Evolutionary conservation across 2,888 invertebrate genomes (phyloP).

Genomic region (Leptinotarsa tumamoca): DNA sequence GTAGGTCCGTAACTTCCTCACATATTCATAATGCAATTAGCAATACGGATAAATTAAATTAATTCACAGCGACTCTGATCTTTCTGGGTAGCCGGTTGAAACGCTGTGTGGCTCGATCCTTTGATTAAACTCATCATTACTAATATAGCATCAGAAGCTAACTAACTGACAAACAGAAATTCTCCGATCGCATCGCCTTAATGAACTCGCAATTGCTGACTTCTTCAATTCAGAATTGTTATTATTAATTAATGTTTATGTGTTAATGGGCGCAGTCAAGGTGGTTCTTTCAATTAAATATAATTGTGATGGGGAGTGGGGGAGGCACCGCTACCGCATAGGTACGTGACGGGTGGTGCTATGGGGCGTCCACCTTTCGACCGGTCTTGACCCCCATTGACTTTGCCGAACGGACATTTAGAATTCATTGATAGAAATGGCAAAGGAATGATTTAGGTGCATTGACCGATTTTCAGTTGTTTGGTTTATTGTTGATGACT

Average conservation of each 20-base stretch:
- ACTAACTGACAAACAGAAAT: conserved; percentile 9
- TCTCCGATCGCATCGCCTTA: conserved; percentile 4
- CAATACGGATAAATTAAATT: not conserved
- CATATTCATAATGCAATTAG: conserved; percentile 2
- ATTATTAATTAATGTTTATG: conserved; percentile 21
- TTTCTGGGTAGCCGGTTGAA: not conserved
- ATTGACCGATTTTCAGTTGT: not conserved
- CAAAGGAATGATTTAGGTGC: not conserved
- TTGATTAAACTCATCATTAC: conserved; percentile 12
- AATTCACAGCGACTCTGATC: not conserved
- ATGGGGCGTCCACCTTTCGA: conserved; percentile 14
- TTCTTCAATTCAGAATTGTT: conserved; percentile 17
- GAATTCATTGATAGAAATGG: not conserved
- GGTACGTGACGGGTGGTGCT: not conserved
- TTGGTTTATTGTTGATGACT: not conserved
- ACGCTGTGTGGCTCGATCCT: conserved; percentile 9
- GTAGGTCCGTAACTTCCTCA: not conserved
- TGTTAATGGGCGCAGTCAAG: conserved; percentile 22
- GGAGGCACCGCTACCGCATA: not conserved
- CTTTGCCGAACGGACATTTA: not conserved
- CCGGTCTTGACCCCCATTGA: conserved; percentile 18
- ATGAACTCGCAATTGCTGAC: conserved; percentile 16
- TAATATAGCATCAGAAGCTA: not conserved
- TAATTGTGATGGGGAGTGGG: not conserved
- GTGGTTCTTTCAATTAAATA: conserved; percentile 20